Conservation (phyloP, 2,113 vertebrate genomes). For the Hucho hucho region DNA sequence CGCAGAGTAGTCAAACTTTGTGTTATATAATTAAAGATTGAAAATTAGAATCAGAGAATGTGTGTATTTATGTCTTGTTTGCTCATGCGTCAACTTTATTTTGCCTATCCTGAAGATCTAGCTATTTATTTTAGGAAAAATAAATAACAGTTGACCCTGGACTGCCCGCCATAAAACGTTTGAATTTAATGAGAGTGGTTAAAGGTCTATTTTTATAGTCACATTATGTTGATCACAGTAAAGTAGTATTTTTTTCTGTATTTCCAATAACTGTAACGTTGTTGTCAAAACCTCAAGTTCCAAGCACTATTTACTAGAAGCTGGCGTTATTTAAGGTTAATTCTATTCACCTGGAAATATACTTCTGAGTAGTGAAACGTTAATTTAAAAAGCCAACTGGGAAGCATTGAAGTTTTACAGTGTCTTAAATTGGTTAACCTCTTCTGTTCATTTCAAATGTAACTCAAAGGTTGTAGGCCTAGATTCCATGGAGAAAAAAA, state of each 20-base stretch:
- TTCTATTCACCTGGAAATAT: not conserved
- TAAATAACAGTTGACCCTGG: not conserved
- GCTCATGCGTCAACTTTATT: not conserved
- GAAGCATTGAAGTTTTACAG: not conserved
- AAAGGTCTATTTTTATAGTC: not conserved
- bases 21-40: not conserved
- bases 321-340: not conserved
- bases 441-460: no score
- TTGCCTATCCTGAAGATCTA: not conserved
- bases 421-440: not conserved
- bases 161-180: not conserved
- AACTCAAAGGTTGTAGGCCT: no score
- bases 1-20: not conserved
- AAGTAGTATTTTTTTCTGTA: no score
- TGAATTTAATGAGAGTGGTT: not conserved
- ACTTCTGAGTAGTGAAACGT: not conserved
- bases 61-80: not conserved
- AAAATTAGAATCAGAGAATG: not conserved
- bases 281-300: not conserved
- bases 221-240: not conserved
- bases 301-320: not conserved
- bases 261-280: not conserved
- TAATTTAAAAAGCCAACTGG: not conserved
- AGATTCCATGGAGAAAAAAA: no score
- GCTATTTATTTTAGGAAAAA: not conserved